These are phyloP conservation scores for Pantherophis alleghaniensis DNA, from an alignment of 2,797 vertebrate species.

Conservation along the genomic window DNA sequence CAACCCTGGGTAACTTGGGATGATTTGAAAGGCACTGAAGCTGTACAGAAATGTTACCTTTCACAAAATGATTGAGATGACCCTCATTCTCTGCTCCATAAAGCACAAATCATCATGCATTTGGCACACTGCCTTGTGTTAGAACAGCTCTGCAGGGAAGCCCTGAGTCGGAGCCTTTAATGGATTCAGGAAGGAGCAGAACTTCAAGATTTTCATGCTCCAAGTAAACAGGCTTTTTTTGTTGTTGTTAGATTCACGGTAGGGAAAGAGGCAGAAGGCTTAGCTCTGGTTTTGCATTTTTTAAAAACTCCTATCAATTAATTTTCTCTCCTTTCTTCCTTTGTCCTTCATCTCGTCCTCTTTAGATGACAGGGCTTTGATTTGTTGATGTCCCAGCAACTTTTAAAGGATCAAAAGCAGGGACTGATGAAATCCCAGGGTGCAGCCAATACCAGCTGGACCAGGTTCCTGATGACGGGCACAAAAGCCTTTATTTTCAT, in stretches of 20 bases:
- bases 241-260: neutral
- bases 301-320: neutral
- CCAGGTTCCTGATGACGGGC: neutral
- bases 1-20: neutral
- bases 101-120: neutral
- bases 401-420: neutral
- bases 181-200: neutral
- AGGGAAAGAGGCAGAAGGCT: neutral
- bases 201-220: neutral
- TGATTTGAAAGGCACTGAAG: neutral
- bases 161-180: neutral
- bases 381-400: neutral
- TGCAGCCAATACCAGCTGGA: neutral
- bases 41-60: neutral
- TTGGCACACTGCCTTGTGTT: neutral
- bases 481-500: neutral
- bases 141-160: neutral
- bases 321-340: neutral
- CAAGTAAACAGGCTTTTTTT: neutral
- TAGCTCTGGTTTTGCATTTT: neutral
- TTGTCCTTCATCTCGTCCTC: neutral
- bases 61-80: neutral
- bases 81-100: neutral
- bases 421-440: neutral
- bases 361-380: neutral